Base-by-base conservation (phyloP, 30 jellyfish, hydroid and myxozoan genomes). In the Rhopilema esculentum region DNA sequence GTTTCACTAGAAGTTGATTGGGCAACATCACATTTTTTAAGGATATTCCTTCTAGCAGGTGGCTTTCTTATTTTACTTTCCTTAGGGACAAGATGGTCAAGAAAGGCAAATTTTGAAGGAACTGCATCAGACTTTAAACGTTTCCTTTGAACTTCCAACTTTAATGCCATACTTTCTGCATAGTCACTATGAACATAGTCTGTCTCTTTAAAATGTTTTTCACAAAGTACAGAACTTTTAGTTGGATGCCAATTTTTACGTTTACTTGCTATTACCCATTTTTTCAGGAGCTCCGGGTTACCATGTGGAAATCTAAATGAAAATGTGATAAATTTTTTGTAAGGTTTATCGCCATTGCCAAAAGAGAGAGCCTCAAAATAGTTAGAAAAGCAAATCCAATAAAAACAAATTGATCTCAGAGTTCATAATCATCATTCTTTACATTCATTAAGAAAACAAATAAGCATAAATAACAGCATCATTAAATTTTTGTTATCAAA, bases 51-150 rank as follows among this genome's bases (percentile, higher is more conserved):
- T n/a, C n/a, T n/a, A n/a, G n/a, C n/a, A n/a, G n/a, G n/a, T n/a
- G n/a, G n/a, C n/a, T n/a, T n/a, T n/a, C n/a, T n/a, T n/a, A n/a
- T n/a, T n/a, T n/a, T n/a, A n/a, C n/a, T n/a, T n/a, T 29, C 6
- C 50, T 68, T 68, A 4, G 49, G 6, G 27, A 27, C n/a, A 17
- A 72, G 33, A 33, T 72, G 83, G 27, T 72, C 67, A 9, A 67
- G 83, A 72, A 72, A 72, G 25, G 30, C 67, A 72, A 72, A 72
- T 28, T 28, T 25, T 33, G 67, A 72, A 12, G 83, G 83, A 19
- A 72, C 53, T 21, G 83, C 83, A 72, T 72, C 83, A 16, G 79
- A 28, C 29, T 68, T 68, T 23, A 68, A 53, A 68, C 79, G 79
- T 53, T 24, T 68, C 50, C 79, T 12, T 53, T 68, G 26, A 1